Base-by-base conservation (phyloP, 92 coral and sea anemone genomes). In the Epizoanthus rinbou region DNA sequence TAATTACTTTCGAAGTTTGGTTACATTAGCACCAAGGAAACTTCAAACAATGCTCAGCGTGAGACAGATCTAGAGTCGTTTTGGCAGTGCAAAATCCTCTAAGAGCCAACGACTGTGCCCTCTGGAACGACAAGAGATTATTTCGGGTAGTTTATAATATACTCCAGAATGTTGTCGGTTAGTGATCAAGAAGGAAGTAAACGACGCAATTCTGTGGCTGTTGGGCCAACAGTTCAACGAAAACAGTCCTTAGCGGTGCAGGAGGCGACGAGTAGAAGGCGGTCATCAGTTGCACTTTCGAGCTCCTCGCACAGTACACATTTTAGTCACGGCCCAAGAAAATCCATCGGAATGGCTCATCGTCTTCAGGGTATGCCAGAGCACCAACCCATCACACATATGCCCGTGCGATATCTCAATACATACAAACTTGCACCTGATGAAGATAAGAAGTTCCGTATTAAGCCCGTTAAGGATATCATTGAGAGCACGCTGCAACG, bases 371-470 rank as follows among this genome's bases (percentile, higher is more conserved):
- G 59, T 39, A 78, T 78, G 69, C 58, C 82, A 1, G 58, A 45
- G 17, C 70, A 78, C 11, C 58, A 63, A 19, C 58, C 28, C 0
- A 62, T 53, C 6, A 2, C 68, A 17, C 67, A 75, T 18, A 15
- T 37, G 43, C 71, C 82, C 5, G 8, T 60, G 15, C 57, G 88
- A 75, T 89, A 88, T 67, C 91, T 89, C 16, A 97, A 97, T 76
- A 97, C 98, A 9, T 97, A 90, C 91, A 91, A 90, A 35, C 80
- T 94, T 22, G 88, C 79, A 19, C 99, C 99, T 0, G 95, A 91
- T 8, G 91, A 87, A 8, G 90, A 85, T 64, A 90, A 88, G 63
- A 88, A 87, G 33, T 97, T 97, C 79, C 87, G 93, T 71, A 64
- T 88, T 15, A 92, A 88, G 68, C 93, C 89, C 21, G 98, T 97